Percentiles rank a stretch among this genome's conserved stretches.
Evolutionary conservation across 2,113 vertebrate species (phyloP).

Genomic region (Pteronura brasiliensis): DNA sequence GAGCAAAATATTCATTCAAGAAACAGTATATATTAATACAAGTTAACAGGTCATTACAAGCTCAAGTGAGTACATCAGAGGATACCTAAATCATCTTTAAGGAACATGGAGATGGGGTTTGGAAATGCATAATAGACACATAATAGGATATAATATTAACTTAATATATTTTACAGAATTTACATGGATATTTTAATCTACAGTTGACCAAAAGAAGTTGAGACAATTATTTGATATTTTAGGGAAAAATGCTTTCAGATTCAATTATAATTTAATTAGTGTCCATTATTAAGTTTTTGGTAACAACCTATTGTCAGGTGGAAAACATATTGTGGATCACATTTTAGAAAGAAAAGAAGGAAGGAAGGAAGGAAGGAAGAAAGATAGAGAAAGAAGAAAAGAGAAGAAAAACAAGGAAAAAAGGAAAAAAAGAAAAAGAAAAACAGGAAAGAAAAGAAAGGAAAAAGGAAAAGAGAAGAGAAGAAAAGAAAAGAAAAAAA

Average conservation of each 20-base stretch:
- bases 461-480: neutral
- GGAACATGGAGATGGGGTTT: neutral
- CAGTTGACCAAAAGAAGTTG: neutral
- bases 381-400: neutral
- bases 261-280: neutral
- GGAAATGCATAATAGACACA: neutral
- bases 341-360: neutral
- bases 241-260: neutral
- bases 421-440: neutral
- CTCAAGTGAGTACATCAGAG: neutral
- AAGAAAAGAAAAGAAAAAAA: rapidly evolving
- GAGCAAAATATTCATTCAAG: neutral
- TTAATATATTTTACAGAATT: neutral
- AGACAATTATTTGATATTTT: neutral
- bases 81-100: neutral
- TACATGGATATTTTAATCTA: neutral
- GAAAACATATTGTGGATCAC: neutral
- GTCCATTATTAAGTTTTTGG: neutral
- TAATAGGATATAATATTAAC: neutral
- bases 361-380: no score
- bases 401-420: neutral
- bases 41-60: neutral
- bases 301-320: neutral
- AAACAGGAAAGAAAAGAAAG: neutral
- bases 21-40: neutral